These are phyloP conservation scores for Dipus sagitta DNA, from an alignment of 2,797 vertebrate species.

Conservation along the genomic window DNA sequence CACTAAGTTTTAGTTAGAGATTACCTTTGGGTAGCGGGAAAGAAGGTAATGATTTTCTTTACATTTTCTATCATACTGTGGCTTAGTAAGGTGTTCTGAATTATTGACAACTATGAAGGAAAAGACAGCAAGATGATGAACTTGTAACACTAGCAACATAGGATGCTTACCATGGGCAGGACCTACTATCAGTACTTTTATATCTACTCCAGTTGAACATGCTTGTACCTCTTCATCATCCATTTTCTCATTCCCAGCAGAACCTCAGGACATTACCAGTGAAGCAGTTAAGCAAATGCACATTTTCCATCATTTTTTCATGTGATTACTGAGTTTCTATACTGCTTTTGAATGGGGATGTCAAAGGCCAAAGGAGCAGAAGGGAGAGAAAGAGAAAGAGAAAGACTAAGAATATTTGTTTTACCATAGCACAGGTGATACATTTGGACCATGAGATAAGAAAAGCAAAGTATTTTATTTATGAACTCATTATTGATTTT, in stretches of 20 bases:
- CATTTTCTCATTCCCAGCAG: neutral
- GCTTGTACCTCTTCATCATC: neutral
- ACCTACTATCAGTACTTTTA: neutral
- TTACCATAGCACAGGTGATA: neutral
- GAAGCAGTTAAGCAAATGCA: neutral
- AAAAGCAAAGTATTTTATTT: neutral
- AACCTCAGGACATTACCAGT: neutral
- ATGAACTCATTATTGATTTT: conserved; percentile 17
- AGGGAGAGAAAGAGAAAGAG: neutral
- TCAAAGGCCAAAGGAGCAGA: neutral
- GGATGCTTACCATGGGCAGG: neutral
- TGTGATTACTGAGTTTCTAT: neutral
- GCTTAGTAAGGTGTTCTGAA: conserved; percentile 8
- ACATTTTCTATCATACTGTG: neutral
- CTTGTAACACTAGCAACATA: neutral
- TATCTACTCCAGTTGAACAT: neutral
- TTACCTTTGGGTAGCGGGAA: neutral
- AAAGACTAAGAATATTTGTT: neutral
- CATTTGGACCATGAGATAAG: neutral
- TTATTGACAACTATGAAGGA: neutral
- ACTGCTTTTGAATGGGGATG: neutral
- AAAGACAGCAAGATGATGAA: neutral
- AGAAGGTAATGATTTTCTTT: neutral
- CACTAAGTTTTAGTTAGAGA: neutral
- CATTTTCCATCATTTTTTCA: conserved; percentile 13